phyloP scores from a whole-genome alignment of 2,797 vertebrate genomes.

The Spinus pinus region DNA sequence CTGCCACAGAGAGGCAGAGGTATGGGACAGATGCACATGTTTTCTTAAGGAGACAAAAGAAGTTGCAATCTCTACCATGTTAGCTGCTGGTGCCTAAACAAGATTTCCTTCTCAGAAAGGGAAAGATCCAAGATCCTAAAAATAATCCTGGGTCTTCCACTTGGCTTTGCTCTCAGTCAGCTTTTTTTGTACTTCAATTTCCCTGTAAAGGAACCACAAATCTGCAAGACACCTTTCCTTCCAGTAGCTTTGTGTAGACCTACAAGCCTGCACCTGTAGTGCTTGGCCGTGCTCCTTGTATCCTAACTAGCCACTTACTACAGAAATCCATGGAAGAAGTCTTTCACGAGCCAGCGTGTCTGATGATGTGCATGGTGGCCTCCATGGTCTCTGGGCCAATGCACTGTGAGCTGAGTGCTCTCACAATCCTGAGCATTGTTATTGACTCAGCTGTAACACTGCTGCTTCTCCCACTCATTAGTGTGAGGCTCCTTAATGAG shows the following conservation, averaged over 20 bases:
- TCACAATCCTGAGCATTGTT: not conserved
- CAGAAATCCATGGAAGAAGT: not conserved
- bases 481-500: not conserved
- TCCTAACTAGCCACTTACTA: not conserved
- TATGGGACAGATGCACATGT: accelerated
- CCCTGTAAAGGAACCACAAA: not conserved
- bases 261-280: not conserved
- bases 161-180: not conserved
- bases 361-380: not conserved
- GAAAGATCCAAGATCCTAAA: not conserved
- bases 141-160: not conserved
- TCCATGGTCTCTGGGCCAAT: not conserved
- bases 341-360: not conserved
- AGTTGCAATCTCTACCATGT: not conserved
- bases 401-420: not conserved
- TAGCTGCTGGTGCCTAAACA: not conserved
- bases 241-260: not conserved
- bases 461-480: not conserved
- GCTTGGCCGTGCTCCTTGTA: not conserved
- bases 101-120: not conserved
- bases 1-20: not conserved
- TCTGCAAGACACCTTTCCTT: not conserved
- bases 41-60: not conserved
- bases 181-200: not conserved
- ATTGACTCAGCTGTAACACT: not conserved